Percentiles rank a stretch among this genome's conserved stretches.
These are phyloP conservation scores for Apodemus speciosus DNA, from an alignment of 2,113 vertebrate species.

Conservation along the genomic window DNA sequence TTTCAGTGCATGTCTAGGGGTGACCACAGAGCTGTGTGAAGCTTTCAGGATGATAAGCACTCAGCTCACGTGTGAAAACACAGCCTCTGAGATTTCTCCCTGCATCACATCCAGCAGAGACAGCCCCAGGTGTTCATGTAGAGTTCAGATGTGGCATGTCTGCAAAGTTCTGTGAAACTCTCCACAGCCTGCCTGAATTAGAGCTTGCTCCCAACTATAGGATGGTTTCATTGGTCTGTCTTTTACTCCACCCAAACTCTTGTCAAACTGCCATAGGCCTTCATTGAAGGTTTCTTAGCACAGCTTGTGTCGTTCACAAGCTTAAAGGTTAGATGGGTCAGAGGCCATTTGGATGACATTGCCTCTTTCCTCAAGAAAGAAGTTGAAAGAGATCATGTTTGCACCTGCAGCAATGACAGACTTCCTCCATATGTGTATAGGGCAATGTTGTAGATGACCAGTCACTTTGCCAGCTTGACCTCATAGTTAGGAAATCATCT, in stretches of 20 bases:
- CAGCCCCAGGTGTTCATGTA: slow-evolving; percentile 36
- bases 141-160: slow-evolving; percentile 8
- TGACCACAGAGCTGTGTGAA: neutral
- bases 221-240: neutral
- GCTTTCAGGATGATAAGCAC: neutral
- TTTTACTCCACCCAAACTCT: no score
- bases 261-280: neutral
- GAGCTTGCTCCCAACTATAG: neutral
- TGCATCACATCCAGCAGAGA: neutral
- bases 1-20: neutral
- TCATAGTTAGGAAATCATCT: neutral
- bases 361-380: neutral
- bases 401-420: neutral
- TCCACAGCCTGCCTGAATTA: neutral
- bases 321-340: neutral
- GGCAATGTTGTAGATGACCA: rapidly evolving
- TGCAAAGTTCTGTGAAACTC: slow-evolving; percentile 20
- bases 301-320: neutral
- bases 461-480: neutral
- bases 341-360: neutral
- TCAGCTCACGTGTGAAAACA: neutral
- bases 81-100: neutral
- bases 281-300: neutral
- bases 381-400: neutral
- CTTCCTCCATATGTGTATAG: neutral